Conservation (phyloP, 2,888 invertebrate species). For the Euplexia lucipara region DNA sequence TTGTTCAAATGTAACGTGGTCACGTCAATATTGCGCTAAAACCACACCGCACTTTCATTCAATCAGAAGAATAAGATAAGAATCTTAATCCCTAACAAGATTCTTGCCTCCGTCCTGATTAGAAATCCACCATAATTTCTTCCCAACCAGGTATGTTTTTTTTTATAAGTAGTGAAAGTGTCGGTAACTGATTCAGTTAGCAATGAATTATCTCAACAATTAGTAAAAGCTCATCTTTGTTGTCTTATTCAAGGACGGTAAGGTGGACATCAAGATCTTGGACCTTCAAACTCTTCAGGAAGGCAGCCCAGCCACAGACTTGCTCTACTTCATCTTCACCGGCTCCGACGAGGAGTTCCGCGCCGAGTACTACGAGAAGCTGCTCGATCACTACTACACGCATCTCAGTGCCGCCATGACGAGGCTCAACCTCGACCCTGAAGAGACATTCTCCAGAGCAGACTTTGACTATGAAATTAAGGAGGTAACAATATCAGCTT, state of each 20-base stretch:
- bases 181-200: no score
- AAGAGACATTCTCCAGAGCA: slow-evolving; percentile 68
- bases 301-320: slow-evolving; percentile 73
- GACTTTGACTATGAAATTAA: slow-evolving; percentile 75
- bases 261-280: slow-evolving; percentile 70
- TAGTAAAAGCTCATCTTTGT: background rate
- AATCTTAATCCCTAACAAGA: no score
- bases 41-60: no score
- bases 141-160: slow-evolving; percentile 56
- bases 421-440: slow-evolving; percentile 67
- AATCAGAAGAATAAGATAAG: no score
- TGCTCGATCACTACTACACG: slow-evolving; percentile 69
- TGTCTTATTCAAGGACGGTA: slow-evolving; percentile 69
- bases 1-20: no score
- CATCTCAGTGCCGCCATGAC: slow-evolving; percentile 68
- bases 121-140: no score
- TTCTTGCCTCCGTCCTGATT: no score
- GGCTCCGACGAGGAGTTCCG: slow-evolving; percentile 78
- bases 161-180: no score
- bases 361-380: slow-evolving; percentile 62
- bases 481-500: slow-evolving; percentile 61
- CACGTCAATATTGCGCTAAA: no score
- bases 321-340: slow-evolving; percentile 79
- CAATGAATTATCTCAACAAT: background rate
- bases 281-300: slow-evolving; percentile 80